phyloP scores from a whole-genome alignment of 2,797 vertebrate species.

The Sebastes glaucus region DNA sequence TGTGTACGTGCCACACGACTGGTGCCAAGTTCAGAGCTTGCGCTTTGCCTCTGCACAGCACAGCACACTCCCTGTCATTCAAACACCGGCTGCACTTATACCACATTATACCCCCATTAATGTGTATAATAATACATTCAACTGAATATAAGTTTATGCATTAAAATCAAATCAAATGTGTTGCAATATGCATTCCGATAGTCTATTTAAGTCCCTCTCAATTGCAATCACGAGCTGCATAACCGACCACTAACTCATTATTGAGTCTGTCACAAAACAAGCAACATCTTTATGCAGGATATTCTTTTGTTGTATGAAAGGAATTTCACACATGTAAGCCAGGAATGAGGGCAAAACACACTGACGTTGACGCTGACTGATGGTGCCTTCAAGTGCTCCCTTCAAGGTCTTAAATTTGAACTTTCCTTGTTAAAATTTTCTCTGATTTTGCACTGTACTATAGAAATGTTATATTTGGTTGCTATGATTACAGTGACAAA shows the following conservation, averaged over 20 bases:
- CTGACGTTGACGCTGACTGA: conserved; percentile 26
- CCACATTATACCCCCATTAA: background rate
- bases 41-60: conserved; percentile 28
- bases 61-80: conserved; percentile 8
- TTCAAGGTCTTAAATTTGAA: conserved; percentile 3
- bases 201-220: background rate
- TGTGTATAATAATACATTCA: background rate
- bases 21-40: conserved; percentile 52
- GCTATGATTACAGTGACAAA: too few species aligned
- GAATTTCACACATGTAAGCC: conserved; percentile 69
- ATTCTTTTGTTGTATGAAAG: conserved; percentile 59
- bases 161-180: background rate
- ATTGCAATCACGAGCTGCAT: background rate
- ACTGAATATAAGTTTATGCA: background rate
- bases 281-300: conserved; percentile 26
- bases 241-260: background rate
- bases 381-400: conserved; percentile 48
- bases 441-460: too few species aligned
- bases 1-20: conserved; percentile 73
- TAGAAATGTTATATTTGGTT: too few species aligned
- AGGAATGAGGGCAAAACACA: conserved; percentile 62
- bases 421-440: too few species aligned
- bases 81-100: background rate
- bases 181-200: background rate
- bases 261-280: background rate